Conservation (phyloP, 2,113 vertebrate species). For the Equus quagga region DNA sequence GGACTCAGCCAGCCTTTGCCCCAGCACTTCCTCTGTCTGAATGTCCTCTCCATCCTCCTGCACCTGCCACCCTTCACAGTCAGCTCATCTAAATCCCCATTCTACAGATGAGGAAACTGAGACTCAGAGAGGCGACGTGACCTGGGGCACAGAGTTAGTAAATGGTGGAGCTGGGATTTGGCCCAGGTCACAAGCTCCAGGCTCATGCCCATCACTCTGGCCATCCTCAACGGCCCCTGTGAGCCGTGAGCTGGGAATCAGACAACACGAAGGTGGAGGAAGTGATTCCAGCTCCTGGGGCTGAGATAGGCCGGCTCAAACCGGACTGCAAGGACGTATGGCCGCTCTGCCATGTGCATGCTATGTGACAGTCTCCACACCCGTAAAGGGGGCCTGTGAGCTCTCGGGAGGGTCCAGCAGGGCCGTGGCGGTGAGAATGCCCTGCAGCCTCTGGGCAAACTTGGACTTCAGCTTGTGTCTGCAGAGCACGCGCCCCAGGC, state of each 20-base stretch:
- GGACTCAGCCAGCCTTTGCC: background rate
- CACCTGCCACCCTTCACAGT: background rate
- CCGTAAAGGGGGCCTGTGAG: fast-evolving
- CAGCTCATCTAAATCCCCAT: background rate
- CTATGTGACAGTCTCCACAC: too few species aligned
- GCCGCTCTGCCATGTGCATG: fast-evolving
- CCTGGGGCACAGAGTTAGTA: too few species aligned
- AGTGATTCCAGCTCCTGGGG: fast-evolving
- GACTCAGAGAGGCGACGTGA: fast-evolving
- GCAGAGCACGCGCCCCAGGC: fast-evolving
- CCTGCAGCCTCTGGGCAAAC: fast-evolving
- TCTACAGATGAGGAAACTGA: background rate
- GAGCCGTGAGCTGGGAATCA: background rate
- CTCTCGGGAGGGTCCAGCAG: background rate
- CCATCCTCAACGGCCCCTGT: fast-evolving
- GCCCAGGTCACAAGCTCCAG: background rate
- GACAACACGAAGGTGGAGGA: fast-evolving
- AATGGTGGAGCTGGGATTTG: background rate
- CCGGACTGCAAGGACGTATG: fast-evolving
- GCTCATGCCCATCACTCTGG: fast-evolving
- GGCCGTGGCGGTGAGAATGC: fast-evolving
- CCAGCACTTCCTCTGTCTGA: background rate
- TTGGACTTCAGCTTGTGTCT: fast-evolving
- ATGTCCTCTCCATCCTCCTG: fast-evolving
- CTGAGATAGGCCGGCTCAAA: too few species aligned